Base-by-base conservation (phyloP, 2,113 vertebrate species). In the Datnioides undecimradiatus region DNA sequence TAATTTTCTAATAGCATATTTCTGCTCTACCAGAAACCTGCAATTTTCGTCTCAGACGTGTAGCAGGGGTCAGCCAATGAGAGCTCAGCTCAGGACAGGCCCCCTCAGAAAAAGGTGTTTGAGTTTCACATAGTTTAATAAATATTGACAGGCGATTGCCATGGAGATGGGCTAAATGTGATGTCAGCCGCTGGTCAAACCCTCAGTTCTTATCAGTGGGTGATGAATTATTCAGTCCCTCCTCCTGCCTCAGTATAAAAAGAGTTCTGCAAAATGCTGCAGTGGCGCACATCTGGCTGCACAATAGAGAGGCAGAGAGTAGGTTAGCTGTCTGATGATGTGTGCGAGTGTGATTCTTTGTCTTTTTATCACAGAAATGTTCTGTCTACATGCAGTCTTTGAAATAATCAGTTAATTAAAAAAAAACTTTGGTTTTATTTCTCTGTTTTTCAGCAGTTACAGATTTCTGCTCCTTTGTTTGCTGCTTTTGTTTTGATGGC, bases 181-280 rank as follows among this genome's bases (percentile, higher is more conserved):
- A 66, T 45, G 62, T 43, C 23, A 3, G 66, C 33, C n/a, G 2
- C 63, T 33, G 70, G 65, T 81, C 65, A 23, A 33, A 17, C 58
- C 36, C 68, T 23, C 34, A 19, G 63, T 25, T 45, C 58, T 54
- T 29, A 46, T 82, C 71, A 74, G 29, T 3, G 6, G 6, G 8
- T 33, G 63, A 38, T 88, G 45, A 80, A 79, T 80, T 65, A 83
- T 76, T 83, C 63, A 83, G 59, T 2, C 33, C 27, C 8, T 65
- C 41, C 45, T 73, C 33, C 59, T 29, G 74, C 60, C 17, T 33
- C 41, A 45, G 57, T 6, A 13, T 41, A 31, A 58, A 43, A 76
- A 62, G 76, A 66, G 57, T 27, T 16, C 14, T 29, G 38, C 49
- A 79, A 69, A 79, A 45, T 2, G n/a, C 36, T 45, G 78, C 63